phyloP scores from a whole-genome alignment of 1,140 invertebrate genomes.

The Andricus grossulariae region DNA sequence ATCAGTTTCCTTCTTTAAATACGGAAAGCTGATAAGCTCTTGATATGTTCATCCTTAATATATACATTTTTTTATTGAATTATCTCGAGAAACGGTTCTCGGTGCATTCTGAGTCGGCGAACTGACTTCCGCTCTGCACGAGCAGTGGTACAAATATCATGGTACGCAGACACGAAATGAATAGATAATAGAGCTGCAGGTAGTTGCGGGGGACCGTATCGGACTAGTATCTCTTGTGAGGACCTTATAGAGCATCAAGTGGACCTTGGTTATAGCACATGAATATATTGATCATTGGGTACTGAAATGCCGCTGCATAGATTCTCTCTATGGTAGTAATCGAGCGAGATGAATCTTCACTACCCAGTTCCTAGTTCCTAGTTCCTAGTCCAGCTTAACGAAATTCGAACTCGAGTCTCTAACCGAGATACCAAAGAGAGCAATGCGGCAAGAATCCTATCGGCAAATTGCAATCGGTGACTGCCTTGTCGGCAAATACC shows the following conservation, averaged over 20 bases:
- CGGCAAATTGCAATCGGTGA: slow-evolving; percentile 72
- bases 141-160: slow-evolving; percentile 21
- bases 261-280: slow-evolving; percentile 22
- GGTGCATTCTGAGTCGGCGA: slow-evolving; percentile 17
- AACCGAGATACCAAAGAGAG: slow-evolving; percentile 51
- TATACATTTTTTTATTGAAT: slow-evolving; percentile 34
- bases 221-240: slow-evolving; percentile 45
- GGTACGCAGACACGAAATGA: slow-evolving; percentile 31
- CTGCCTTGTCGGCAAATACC: slow-evolving; percentile 67
- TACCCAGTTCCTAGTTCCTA: slow-evolving; percentile 41
- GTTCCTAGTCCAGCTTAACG: slow-evolving; percentile 52
- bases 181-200: slow-evolving; percentile 50
- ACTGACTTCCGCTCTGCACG: slow-evolving; percentile 30
- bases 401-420: slow-evolving; percentile 53
- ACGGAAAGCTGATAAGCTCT: no score
- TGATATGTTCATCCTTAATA: no score
- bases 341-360: slow-evolving; percentile 58
- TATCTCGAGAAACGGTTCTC: slow-evolving; percentile 10
- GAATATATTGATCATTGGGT: slow-evolving; percentile 57
- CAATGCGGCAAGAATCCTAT: slow-evolving; percentile 69
- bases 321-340: slow-evolving; percentile 59
- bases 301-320: slow-evolving; percentile 49
- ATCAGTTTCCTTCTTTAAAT: slow-evolving; percentile 38
- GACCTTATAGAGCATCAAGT: slow-evolving; percentile 36
- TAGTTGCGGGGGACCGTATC: slow-evolving; percentile 47